Evolutionary conservation across 2,888 invertebrate species (phyloP), one percentile per base, ranked within the genome.

Genomic region (Dioctria rufipes): DNA sequence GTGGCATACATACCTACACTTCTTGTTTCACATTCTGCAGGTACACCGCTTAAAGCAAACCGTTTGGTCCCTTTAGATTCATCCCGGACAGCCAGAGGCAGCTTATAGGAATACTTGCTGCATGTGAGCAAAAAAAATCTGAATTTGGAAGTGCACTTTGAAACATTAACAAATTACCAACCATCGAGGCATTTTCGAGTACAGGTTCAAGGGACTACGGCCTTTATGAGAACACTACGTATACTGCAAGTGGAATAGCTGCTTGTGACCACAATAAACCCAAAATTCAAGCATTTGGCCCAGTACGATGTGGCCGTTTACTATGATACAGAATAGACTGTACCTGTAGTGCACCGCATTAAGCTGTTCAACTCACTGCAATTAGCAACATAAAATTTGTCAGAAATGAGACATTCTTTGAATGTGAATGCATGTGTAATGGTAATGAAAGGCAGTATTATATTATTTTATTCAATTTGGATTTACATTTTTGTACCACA

Each of bases 61-160:
- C 54, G n/a, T 54, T 54, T 54, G 13, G 40, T 49, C 40, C 40
- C n/a, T 73, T 73, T 25, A 39, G 54, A 54, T n/a, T 54, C 40
- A 5, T 73, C 0, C 3, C 9, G 4, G n/a, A 39, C 9, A n/a
- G 40, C 6, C 6, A 73, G n/a, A 3, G 54, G 40, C 40, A 73
- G 39, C 13, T 73, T 58, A n/a, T 54, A 54, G 9, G 54, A 54
- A n/a, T 4, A 54, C n/a, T 54, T 54, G 54, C 54, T 54, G 8
- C 1, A 54, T 54, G 54, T 54, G 54, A n/a, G 11, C 3, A 54
- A 54, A 54, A 54, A 54, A 54, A 6, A 2, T 11, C 54, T 25
- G 25, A 54, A 8, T 46, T 46, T 46, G 11, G 54, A 54, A 11
- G 54, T 54, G 54, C 54, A 54, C 54, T 54, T 54, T 54, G 3